Evolutionary conservation across 2,797 vertebrate genomes (phyloP).

Genomic region (Furcifer pardalis): DNA sequence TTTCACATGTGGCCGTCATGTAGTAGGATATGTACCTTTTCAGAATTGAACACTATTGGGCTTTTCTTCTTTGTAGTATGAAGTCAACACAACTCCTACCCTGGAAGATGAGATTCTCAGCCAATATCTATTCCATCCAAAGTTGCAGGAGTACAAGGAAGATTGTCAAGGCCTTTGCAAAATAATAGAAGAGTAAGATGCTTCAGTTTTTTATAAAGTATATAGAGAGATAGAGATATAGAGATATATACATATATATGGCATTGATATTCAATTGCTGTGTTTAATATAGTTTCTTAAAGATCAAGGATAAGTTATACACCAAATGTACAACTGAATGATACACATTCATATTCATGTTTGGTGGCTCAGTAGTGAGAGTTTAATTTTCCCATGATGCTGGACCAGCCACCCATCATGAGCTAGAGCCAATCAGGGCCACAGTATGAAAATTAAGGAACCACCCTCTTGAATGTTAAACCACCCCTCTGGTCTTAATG

Average conservation of each 20-base stretch:
- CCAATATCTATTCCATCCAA: slow-evolving; percentile 83
- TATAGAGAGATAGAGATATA: no score
- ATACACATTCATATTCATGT: background rate
- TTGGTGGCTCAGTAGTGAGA: no score
- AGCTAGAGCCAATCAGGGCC: no score
- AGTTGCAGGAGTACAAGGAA: slow-evolving; percentile 85
- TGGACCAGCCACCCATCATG: no score
- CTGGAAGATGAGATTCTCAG: slow-evolving; percentile 81
- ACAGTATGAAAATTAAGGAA: no score
- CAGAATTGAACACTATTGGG: background rate
- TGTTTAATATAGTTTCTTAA: background rate
- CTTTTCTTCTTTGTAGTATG: slow-evolving; percentile 60
- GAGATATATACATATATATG: no score
- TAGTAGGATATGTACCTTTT: no score
- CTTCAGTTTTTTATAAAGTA: slow-evolving; percentile 11
- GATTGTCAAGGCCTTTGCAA: slow-evolving; percentile 81
- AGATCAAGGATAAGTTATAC: background rate
- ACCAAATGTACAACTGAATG: background rate
- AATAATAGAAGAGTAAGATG: slow-evolving; percentile 83
- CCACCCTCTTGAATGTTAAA: no score
- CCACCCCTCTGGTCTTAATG: no score
- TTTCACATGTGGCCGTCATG: no score
- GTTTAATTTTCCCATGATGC: no score
- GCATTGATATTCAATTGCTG: background rate
- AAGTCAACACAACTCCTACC: slow-evolving; percentile 64